Evolutionary conservation across 2,797 vertebrate species (phyloP).

Genomic region (Poecilia velifera): DNA sequence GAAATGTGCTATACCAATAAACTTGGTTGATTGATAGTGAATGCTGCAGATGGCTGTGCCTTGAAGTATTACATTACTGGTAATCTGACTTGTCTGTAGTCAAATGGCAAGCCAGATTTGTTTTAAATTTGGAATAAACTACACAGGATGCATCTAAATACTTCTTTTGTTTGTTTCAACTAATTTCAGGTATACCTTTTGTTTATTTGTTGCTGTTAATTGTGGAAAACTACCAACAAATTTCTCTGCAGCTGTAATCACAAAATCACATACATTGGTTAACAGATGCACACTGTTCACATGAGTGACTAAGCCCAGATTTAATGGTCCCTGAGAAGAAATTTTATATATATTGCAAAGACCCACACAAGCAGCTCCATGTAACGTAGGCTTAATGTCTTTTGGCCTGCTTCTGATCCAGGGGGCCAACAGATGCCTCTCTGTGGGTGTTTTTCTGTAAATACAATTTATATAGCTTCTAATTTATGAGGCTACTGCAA

Average conservation of each 20-base stretch:
- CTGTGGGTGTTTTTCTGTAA: slow-evolving; percentile 45
- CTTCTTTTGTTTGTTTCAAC: not conserved
- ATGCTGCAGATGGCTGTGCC: not conserved
- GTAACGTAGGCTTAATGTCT: slow-evolving; percentile 47
- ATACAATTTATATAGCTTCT: slow-evolving; percentile 45
- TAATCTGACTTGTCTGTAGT: not conserved
- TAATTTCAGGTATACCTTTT: not conserved
- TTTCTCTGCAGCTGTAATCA: not conserved
- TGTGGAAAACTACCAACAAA: not conserved
- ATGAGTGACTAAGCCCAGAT: slow-evolving; percentile 14
- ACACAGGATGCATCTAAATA: not conserved
- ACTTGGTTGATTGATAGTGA: not conserved
- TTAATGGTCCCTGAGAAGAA: slow-evolving; percentile 50
- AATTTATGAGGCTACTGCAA: slow-evolving; percentile 61
- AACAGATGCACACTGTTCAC: slow-evolving; percentile 7
- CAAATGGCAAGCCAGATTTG: not conserved
- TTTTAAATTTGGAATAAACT: not conserved
- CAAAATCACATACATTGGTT: slow-evolving; percentile 2
- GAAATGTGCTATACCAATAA: too few species aligned
- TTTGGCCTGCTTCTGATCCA: slow-evolving; percentile 53
- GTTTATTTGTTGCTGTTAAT: not conserved
- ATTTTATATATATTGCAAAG: slow-evolving; percentile 40
- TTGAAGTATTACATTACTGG: not conserved
- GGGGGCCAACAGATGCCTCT: slow-evolving; percentile 42
- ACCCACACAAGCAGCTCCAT: slow-evolving; percentile 23